Conservation (phyloP, 2,888 invertebrate genomes). For the Xestia ashworthii region DNA sequence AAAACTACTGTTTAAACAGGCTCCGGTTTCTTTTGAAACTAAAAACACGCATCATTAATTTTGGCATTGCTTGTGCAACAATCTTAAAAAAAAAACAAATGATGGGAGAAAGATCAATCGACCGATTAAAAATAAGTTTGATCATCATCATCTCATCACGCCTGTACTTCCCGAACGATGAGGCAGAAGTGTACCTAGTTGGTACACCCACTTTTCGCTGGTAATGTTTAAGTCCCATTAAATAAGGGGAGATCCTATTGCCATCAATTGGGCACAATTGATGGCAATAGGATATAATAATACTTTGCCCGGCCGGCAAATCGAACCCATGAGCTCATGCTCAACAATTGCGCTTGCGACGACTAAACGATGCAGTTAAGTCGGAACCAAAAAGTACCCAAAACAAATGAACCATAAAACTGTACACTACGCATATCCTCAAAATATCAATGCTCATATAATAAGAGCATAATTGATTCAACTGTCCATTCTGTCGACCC, state of each 20-base stretch:
- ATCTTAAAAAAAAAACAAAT: neutral
- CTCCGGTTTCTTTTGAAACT: neutral
- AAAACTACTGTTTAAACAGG: slow-evolving; percentile 38
- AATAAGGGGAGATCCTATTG: no score
- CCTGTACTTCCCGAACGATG: neutral
- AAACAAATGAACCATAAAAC: slow-evolving; percentile 22
- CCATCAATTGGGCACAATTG: no score
- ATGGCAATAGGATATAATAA: no score
- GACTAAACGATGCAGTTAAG: neutral
- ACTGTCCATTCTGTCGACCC: slow-evolving; percentile 79
- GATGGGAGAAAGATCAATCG: neutral
- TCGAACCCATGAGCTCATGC: no score
- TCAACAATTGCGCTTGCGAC: neutral
- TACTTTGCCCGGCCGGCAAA: no score
- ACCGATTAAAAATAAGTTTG: neutral
- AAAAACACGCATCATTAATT: slow-evolving; percentile 22
- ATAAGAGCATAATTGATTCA: slow-evolving; percentile 80
- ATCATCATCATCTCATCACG: neutral
- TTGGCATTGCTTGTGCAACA: neutral
- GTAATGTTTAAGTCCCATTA: no score
- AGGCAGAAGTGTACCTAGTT: no score
- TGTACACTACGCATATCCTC: slow-evolving; percentile 4
- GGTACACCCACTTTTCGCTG: no score
- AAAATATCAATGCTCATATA: slow-evolving; percentile 67
- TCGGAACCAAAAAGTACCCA: no score